Evolutionary conservation across 1,140 invertebrate species (phyloP).

Genomic region (Ostrea edulis): DNA sequence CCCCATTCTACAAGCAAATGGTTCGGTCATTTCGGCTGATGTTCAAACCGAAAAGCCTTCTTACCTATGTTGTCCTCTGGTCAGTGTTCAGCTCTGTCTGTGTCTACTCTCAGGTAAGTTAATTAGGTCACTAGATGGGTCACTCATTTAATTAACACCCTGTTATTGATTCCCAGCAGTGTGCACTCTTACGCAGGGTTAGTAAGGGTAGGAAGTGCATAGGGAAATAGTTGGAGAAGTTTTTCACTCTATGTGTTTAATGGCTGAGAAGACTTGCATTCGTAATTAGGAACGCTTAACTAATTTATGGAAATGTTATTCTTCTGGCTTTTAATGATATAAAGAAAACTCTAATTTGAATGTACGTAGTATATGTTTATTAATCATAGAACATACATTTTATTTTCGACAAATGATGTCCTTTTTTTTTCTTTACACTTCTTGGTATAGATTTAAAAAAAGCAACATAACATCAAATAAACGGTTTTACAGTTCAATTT

Average conservation of each 20-base stretch:
- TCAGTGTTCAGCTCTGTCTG: slow-evolving; percentile 24
- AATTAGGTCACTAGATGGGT: neutral
- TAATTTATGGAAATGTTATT: slow-evolving; percentile 37
- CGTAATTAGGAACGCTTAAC: neutral
- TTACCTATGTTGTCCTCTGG: slow-evolving; percentile 14
- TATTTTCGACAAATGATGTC: slow-evolving; percentile 18
- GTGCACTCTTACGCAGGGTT: neutral
- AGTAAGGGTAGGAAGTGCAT: neutral
- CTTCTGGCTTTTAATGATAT: neutral
- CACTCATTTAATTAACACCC: neutral
- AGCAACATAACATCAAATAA: neutral
- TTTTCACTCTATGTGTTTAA: neutral
- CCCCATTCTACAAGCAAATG: slow-evolving; percentile 27
- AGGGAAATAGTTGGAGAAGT: slow-evolving; percentile 15
- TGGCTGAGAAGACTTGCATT: slow-evolving; percentile 6
- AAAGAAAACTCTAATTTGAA: slow-evolving; percentile 26
- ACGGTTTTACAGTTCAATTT: neutral
- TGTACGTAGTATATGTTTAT: slow-evolving; percentile 25
- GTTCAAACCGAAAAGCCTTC: neutral
- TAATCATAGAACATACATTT: neutral
- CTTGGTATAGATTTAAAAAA: neutral
- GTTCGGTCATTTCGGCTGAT: slow-evolving; percentile 9
- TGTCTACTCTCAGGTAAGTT: slow-evolving; percentile 20
- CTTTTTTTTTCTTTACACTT: neutral
- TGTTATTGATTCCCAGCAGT: neutral